A percentile compares a stretch with the other conserved stretches of the same genome.
These are phyloP conservation scores for Caenorhabditis parvicauda DNA, from an alignment of 2,888 invertebrate genomes.

Conservation along the genomic window DNA sequence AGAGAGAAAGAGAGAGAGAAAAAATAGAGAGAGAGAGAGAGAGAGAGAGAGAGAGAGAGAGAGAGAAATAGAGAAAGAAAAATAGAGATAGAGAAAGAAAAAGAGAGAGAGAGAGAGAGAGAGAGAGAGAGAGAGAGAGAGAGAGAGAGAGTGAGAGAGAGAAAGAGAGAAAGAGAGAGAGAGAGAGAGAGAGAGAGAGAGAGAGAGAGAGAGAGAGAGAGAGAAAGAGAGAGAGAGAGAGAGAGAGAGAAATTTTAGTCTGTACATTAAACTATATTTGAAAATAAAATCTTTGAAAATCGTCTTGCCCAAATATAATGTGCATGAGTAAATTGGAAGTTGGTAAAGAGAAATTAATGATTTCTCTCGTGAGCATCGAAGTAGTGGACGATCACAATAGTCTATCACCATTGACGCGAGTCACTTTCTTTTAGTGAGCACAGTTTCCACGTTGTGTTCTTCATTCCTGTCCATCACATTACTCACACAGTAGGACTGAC, in stretches of 20 bases:
- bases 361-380: too few species aligned
- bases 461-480: too few species aligned
- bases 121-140: not conserved
- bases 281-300: not conserved
- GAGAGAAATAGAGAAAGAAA: not conserved
- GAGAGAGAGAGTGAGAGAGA: conserved; percentile 1
- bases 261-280: not conserved
- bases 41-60: not conserved
- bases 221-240: conserved; percentile 3
- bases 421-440: too few species aligned
- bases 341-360: too few species aligned
- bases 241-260: not conserved
- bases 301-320: too few species aligned
- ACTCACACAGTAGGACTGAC: too few species aligned
- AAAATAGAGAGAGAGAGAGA: not conserved
- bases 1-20: too few species aligned
- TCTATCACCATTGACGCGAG: too few species aligned
- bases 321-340: too few species aligned
- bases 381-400: too few species aligned
- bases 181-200: conserved; percentile 9
- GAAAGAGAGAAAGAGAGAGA: not conserved
- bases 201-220: conserved; percentile 10
- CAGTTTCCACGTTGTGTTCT: too few species aligned
- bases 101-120: not conserved
- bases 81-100: not conserved